Evolutionary conservation across 2,113 vertebrate genomes (phyloP).

Genomic region (Grallaria varia): DNA sequence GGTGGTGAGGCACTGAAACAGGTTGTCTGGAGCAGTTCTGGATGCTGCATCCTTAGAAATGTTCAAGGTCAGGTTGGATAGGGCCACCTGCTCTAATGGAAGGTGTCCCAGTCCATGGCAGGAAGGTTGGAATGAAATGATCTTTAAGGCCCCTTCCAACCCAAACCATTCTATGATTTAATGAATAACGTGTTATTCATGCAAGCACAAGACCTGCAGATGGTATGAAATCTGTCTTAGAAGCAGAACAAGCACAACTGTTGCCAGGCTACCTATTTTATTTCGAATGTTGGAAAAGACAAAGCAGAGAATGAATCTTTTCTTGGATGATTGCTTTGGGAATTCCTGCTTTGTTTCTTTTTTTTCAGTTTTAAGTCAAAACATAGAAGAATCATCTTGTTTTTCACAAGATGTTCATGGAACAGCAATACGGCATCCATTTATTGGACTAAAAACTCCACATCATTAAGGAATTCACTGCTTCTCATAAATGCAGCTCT

Average conservation of each 20-base stretch:
- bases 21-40: neutral
- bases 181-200: neutral
- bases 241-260: neutral
- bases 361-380: neutral
- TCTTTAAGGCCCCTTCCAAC: neutral
- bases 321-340: neutral
- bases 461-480: neutral
- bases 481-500: neutral
- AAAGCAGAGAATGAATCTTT: neutral
- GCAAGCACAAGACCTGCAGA: neutral
- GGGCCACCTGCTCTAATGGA: rapidly evolving
- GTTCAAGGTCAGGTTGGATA: neutral
- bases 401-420: neutral
- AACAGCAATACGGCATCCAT: neutral
- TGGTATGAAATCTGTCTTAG: neutral
- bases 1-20: neutral
- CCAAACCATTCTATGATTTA: neutral
- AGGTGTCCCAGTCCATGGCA: neutral
- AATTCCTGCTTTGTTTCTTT: neutral
- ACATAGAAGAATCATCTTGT: neutral
- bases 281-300: neutral
- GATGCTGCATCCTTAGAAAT: neutral
- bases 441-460: neutral
- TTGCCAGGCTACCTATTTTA: neutral
- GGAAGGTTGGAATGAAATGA: neutral